Evolutionary conservation across 2,113 vertebrate species (phyloP).

Genomic region (Caracal caracal): DNA sequence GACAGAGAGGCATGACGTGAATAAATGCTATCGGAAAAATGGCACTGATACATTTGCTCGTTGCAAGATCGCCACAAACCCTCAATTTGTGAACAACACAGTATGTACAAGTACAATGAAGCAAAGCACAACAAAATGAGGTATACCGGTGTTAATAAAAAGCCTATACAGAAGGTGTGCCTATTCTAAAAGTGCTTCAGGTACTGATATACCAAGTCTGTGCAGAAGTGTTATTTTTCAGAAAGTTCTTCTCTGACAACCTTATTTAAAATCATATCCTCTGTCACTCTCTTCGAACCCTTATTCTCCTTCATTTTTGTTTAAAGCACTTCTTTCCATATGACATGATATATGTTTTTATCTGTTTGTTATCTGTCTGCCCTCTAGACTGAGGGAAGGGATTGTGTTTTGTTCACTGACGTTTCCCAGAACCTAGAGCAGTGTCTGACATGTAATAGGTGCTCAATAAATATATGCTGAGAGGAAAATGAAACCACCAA

Average conservation of each 20-base stretch:
- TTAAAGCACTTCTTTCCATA: not conserved
- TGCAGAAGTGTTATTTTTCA: not conserved
- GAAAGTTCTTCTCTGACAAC: not conserved
- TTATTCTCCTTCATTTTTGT: not conserved
- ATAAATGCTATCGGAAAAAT: not conserved
- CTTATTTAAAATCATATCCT: not conserved
- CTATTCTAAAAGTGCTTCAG: not conserved
- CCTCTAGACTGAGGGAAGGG: not conserved
- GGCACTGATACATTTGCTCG: rapidly evolving
- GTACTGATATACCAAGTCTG: not conserved
- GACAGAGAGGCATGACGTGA: not conserved
- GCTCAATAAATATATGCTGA: not conserved
- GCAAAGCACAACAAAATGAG: not conserved
- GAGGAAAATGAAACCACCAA: not conserved
- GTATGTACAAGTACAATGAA: not conserved
- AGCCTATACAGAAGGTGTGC: not conserved
- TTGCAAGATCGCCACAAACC: not conserved
- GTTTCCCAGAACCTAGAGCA: not conserved
- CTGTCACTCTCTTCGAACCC: not conserved
- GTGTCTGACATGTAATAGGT: not conserved
- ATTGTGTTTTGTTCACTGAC: not conserved
- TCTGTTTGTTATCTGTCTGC: not conserved
- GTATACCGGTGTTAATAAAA: not conserved
- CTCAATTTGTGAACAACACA: not conserved
- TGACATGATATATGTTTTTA: not conserved